Evolutionary conservation across 2,113 vertebrate genomes (phyloP).

Genomic region (Pelusios castaneus): DNA sequence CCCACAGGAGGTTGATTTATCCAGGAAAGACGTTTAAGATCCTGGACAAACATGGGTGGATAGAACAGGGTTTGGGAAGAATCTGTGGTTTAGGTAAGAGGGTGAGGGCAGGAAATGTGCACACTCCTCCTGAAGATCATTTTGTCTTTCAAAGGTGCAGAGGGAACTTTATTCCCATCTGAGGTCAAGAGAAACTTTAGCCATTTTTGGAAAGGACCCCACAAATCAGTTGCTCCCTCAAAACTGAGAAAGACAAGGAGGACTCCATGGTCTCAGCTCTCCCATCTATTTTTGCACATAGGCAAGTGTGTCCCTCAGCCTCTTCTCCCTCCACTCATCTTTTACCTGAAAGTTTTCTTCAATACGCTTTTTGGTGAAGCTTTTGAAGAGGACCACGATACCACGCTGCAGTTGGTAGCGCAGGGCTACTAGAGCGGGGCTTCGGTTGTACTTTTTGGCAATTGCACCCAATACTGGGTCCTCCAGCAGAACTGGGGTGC

Average conservation of each 20-base stretch:
- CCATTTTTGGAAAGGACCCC: background rate
- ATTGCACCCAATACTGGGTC: conserved; percentile 29
- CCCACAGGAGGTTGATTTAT: background rate
- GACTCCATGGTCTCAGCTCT: background rate
- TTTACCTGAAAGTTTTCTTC: conserved; percentile 57
- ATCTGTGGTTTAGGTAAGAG: background rate
- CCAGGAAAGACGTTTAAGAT: background rate
- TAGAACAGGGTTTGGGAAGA: background rate
- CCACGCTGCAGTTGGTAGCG: conserved; percentile 47
- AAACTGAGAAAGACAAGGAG: background rate
- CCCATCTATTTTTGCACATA: background rate
- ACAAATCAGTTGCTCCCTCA: background rate
- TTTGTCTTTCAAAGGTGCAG: background rate
- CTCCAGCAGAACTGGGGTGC: conserved; percentile 36
- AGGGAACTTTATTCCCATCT: background rate
- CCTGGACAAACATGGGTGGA: background rate
- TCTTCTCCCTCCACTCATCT: background rate
- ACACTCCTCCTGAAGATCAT: background rate
- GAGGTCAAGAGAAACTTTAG: background rate
- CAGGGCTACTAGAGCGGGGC: conserved; percentile 40
- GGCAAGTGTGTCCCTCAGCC: background rate
- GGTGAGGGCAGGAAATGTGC: background rate
- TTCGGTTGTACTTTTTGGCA: conserved; percentile 24
- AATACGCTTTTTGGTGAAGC: conserved; percentile 27
- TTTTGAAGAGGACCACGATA: conserved; percentile 38